These are phyloP conservation scores for Lepilemur septentrionalis DNA, from an alignment of 2,797 vertebrate species.

Conservation along the genomic window DNA sequence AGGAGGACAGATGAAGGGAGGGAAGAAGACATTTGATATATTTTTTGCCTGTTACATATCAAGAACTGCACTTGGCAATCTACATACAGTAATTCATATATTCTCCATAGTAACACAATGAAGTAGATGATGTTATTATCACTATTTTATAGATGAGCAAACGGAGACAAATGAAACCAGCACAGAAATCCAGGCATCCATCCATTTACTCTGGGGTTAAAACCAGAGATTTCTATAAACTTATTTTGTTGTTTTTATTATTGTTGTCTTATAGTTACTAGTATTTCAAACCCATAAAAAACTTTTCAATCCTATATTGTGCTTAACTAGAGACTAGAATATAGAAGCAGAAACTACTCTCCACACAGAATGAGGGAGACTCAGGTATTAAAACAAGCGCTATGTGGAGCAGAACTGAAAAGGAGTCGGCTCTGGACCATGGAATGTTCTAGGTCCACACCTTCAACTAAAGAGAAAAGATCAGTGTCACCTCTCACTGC, in stretches of 20 bases:
- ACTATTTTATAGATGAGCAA: slow-evolving; percentile 24
- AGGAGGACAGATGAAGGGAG: background rate
- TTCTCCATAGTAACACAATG: slow-evolving; percentile 60
- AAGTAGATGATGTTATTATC: background rate
- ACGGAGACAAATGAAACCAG: slow-evolving; percentile 38
- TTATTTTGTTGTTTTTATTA: slow-evolving; percentile 16
- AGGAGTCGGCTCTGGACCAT: background rate
- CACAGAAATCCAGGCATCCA: background rate
- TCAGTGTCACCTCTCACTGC: background rate
- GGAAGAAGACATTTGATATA: background rate
- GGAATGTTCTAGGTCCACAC: background rate
- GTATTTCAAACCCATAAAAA: background rate
- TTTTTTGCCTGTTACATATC: background rate
- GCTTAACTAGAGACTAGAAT: background rate
- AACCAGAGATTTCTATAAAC: background rate
- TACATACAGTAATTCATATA: background rate
- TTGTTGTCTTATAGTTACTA: background rate
- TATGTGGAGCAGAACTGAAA: background rate
- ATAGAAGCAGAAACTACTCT: background rate
- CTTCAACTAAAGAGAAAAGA: background rate
- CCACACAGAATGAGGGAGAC: background rate
- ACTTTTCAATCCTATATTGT: background rate
- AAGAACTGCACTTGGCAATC: background rate
- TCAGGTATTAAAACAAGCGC: background rate
- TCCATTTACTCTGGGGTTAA: slow-evolving; percentile 23